A percentile compares a stretch with the other conserved stretches of the same genome.
Evolutionary conservation across 1,140 invertebrate genomes (phyloP).

Genomic region (Delia radicum): DNA sequence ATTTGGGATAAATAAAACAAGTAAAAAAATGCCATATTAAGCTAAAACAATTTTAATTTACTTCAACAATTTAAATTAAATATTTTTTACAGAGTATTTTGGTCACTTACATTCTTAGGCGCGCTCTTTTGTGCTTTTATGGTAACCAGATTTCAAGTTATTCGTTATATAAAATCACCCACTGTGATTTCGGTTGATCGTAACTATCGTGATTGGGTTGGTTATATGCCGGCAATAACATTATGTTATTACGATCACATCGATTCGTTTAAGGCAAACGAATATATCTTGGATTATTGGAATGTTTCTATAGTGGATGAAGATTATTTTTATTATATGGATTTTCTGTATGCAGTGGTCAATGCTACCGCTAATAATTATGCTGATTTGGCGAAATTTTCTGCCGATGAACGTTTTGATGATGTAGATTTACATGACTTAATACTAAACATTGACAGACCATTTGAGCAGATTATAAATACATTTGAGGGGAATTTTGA

Average conservation of each 20-base stretch:
- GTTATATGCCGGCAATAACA: conserved; percentile 64
- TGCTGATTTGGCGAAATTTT: conserved; percentile 54
- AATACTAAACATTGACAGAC: conserved; percentile 54
- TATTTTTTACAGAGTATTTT: conserved; percentile 33
- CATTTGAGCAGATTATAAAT: conserved; percentile 57
- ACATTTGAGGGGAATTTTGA: conserved; percentile 51
- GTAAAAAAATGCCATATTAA: too few relatives aligned
- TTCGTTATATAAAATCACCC: conserved; percentile 59
- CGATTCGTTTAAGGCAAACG: conserved; percentile 49
- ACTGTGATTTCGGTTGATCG: conserved; percentile 68
- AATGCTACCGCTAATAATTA: conserved; percentile 53
- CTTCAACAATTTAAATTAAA: background rate
- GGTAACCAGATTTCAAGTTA: conserved; percentile 40
- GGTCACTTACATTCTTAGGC: conserved; percentile 36
- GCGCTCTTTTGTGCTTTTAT: conserved; percentile 35
- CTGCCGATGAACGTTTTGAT: conserved; percentile 54
- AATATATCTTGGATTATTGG: conserved; percentile 49
- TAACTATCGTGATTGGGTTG: conserved; percentile 68
- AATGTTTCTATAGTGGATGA: conserved; percentile 48
- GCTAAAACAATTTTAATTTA: too few relatives aligned
- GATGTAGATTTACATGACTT: conserved; percentile 48
- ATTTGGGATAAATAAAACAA: too few relatives aligned
- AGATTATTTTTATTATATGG: conserved; percentile 53
- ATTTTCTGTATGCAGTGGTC: conserved; percentile 55
- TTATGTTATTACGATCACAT: conserved; percentile 59